Evolutionary conservation across 2,888 invertebrate genomes (phyloP).

Genomic region (Argynnis bischoffii): DNA sequence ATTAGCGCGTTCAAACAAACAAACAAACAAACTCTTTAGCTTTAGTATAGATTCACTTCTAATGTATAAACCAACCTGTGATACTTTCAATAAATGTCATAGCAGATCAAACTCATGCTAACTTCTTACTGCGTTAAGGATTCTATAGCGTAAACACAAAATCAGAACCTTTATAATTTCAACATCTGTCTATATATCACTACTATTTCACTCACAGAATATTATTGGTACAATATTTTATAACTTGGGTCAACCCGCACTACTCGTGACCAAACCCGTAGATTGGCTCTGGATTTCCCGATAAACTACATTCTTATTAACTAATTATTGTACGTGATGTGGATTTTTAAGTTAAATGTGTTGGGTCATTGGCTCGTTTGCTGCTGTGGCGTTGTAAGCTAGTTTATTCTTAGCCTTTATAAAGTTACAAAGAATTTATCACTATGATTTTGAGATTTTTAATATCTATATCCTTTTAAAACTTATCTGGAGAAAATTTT

Average conservation of each 20-base stretch:
- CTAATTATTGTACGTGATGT: slow-evolving; percentile 44
- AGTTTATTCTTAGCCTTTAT: not conserved
- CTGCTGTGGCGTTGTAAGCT: slow-evolving; percentile 10
- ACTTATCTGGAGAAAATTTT: no score
- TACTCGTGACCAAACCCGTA: slow-evolving; percentile 45
- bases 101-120: no score
- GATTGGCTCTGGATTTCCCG: slow-evolving; percentile 56
- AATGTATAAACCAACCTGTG: no score
- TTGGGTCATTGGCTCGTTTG: slow-evolving; percentile 23
- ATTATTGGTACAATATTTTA: slow-evolving; percentile 6
- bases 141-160: no score
- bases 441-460: no score
- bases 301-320: slow-evolving; percentile 63
- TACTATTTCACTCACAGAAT: not conserved
- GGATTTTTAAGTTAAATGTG: slow-evolving; percentile 37
- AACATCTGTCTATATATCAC: not conserved
- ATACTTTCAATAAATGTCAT: no score
- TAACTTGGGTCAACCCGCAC: slow-evolving; percentile 49
- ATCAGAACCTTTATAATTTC: not conserved
- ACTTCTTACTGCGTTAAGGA: no score
- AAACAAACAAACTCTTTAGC: no score
- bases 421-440: not conserved
- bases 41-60: no score
- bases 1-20: no score
- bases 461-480: no score